Conservation (phyloP, 2,113 vertebrate genomes). For the Nanger granti region DNA sequence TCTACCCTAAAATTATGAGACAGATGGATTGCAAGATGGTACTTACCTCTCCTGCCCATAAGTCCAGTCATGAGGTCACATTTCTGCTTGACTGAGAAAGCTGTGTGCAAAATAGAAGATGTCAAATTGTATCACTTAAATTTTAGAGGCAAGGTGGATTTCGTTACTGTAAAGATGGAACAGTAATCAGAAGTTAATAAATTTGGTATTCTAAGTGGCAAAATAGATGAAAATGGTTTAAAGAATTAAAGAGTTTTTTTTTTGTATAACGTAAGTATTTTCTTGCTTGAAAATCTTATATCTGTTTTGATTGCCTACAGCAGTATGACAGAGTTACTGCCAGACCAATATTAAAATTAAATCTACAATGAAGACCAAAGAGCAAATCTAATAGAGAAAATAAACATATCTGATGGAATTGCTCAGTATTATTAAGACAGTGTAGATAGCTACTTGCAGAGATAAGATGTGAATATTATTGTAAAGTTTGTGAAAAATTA, state of each 20-base stretch:
- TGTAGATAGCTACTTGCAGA: not conserved
- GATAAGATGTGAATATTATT: not conserved
- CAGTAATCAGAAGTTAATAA: not conserved
- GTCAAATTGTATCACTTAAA: not conserved
- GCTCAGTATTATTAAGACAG: not conserved
- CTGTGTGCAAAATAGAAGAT: not conserved
- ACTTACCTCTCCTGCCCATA: not conserved
- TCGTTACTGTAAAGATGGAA: not conserved
- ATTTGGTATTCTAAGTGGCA: not conserved
- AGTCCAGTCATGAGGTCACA: not conserved
- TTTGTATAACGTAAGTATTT: not conserved
- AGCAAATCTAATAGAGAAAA: not conserved
- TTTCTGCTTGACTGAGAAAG: not conserved
- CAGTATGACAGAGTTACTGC: not conserved
- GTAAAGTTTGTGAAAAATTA: not conserved
- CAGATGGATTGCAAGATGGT: not conserved
- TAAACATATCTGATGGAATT: not conserved
- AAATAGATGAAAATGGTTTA: not conserved
- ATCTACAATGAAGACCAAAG: not conserved
- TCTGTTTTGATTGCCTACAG: not conserved
- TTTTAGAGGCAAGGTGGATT: not conserved
- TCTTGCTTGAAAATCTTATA: not conserved
- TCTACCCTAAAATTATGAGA: not conserved
- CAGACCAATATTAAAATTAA: slow-evolving; percentile 6
- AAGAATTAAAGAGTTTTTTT: not conserved